These are phyloP conservation scores for Planiliza haematocheilus DNA, from an alignment of 2,113 vertebrate species.

Conservation along the genomic window DNA sequence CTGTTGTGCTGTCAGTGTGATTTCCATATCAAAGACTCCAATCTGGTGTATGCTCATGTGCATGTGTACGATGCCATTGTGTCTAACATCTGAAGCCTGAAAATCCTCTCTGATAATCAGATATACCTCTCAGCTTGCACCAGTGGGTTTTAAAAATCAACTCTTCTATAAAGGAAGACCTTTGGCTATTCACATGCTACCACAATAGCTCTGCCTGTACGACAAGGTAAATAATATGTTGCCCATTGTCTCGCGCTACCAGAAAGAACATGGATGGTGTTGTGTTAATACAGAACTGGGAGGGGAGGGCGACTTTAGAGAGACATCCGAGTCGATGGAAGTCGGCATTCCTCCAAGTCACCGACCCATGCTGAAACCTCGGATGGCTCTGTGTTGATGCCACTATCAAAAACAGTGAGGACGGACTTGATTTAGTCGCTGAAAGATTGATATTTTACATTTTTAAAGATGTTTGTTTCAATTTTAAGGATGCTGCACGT, in stretches of 20 bases:
- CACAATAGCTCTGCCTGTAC: constrained; percentile 77
- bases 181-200: constrained; percentile 70
- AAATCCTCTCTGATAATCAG: constrained; percentile 75
- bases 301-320: constrained; percentile 50
- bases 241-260: constrained; percentile 73
- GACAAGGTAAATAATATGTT: constrained; percentile 82
- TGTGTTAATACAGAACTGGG: constrained; percentile 56
- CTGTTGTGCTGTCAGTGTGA: constrained; percentile 65
- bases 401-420: constrained; percentile 34
- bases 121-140: constrained; percentile 76
- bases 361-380: constrained; percentile 70
- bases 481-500: neutral
- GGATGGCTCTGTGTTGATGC: constrained; percentile 37
- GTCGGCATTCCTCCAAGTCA: constrained; percentile 67
- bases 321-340: constrained; percentile 57
- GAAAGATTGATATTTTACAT: neutral
- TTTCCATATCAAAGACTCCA: constrained; percentile 79
- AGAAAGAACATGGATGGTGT: constrained; percentile 67
- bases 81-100: constrained; percentile 76
- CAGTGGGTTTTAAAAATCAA: constrained; percentile 67
- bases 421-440: too few relatives aligned
- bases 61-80: constrained; percentile 48
- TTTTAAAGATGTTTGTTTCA: neutral
- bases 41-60: constrained; percentile 56
- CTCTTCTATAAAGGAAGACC: constrained; percentile 64